Conservation (phyloP, 2,113 vertebrate species). For the Junco hyemalis region DNA sequence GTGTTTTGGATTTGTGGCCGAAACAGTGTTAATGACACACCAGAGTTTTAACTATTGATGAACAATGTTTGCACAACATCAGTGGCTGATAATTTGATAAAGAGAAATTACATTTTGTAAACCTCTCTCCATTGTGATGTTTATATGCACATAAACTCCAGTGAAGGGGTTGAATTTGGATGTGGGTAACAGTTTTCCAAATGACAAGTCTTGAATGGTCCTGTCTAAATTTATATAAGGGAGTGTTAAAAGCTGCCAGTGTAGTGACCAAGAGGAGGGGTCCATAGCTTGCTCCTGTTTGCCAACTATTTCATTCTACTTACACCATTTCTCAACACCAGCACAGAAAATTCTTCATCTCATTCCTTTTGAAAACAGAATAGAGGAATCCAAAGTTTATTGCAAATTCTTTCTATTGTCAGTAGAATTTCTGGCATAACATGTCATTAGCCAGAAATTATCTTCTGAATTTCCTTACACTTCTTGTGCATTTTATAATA, state of each 20-base stretch:
- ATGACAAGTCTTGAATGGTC: not conserved
- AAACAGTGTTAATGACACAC: not conserved
- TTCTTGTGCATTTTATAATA: not conserved
- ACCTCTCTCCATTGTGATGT: not conserved
- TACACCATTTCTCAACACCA: not conserved
- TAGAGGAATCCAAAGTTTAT: not conserved
- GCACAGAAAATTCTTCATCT: not conserved
- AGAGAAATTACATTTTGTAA: not conserved
- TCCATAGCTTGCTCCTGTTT: not conserved
- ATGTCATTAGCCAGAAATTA: not conserved
- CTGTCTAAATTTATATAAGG: not conserved
- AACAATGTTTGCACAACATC: not conserved
- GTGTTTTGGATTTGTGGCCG: not conserved
- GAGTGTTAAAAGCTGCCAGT: not conserved
- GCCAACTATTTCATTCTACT: not conserved
- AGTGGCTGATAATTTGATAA: not conserved
- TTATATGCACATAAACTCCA: not conserved
- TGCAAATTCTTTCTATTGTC: not conserved
- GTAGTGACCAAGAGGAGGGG: not conserved
- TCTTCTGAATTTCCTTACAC: not conserved
- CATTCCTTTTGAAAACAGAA: not conserved
- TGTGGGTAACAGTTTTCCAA: not conserved
- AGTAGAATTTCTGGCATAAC: not conserved
- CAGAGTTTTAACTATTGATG: not conserved
- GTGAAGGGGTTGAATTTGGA: not conserved